Evolutionary conservation across 2,797 vertebrate species (phyloP), one percentile per base, ranked within the genome.

Genomic region (Hephaestus fuliginosus): DNA sequence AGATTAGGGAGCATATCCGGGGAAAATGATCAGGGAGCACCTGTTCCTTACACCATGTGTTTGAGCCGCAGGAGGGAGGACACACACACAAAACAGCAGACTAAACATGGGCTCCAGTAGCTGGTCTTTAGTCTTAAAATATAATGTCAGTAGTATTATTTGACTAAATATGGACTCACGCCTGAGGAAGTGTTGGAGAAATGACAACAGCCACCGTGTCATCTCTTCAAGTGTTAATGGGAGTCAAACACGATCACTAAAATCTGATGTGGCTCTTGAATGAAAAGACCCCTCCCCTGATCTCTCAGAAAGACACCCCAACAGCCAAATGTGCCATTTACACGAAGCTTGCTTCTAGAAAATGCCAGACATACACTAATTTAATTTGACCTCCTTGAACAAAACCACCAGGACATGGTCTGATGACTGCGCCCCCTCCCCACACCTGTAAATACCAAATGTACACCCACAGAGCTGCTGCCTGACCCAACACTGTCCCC

Each of bases 11-110:
- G 64, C 41, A 75, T 56, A 46, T 82, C 65, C 17, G 9, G 30
- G 36, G 22, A 4, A 41, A 78, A 72, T 33, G 14, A 64, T 43
- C 74, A 63, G 61, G 49, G 76, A 86, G 90, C 91, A 91, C 88
- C 93, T 92, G 92, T 91, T 92, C 76, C 75, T 70, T 67, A 39
- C 80, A 61, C 79, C 84, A 88, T 86, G 86, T 81, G 91, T 77
- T 74, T 10, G 63, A 82, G 67, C 75, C 33, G 75, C 72, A 67
- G 83, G 62, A 36, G 65, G 57, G 57, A 17, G 7, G 13, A 7
- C 18, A 10, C 57, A 81, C 33, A 81, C 48, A 25, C 25, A 25
- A 69, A 51, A 84, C 63, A 81, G 62, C 58, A 3, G 2, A 56
- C 11, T 22, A 28, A 39, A 78, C 53, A 70, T 20, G 60, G 18